phyloP scores from a whole-genome alignment of 2,797 vertebrate genomes.

The Bradypodion pumilum region DNA sequence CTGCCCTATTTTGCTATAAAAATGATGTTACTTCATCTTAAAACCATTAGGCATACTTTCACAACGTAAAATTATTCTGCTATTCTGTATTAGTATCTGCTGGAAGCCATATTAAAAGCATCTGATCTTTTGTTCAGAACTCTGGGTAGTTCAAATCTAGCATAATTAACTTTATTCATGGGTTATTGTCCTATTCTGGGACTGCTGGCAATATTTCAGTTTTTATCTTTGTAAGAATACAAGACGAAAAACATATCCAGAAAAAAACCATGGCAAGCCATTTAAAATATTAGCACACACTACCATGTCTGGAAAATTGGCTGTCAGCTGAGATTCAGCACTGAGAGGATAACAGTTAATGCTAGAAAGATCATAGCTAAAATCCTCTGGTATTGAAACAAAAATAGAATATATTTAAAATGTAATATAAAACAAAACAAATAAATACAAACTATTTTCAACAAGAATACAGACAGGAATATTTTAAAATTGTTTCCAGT shows the following conservation, averaged over 20 bases:
- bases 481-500: background rate
- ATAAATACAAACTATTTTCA: no score
- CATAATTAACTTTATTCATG: slow-evolving; percentile 34
- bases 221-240: background rate
- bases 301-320: background rate
- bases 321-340: no score
- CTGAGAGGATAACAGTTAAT: background rate
- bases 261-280: slow-evolving; percentile 1
- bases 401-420: no score
- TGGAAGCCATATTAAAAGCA: slow-evolving; percentile 28
- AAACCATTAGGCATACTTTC: no score
- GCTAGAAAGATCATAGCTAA: background rate
- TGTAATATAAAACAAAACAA: no score
- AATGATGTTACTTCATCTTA: no score
- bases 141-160: slow-evolving; percentile 23
- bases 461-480: background rate
- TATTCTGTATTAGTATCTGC: slow-evolving; percentile 10
- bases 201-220: slow-evolving; percentile 23
- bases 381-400: background rate
- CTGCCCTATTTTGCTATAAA: no score
- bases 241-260: background rate
- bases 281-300: background rate
- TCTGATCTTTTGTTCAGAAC: background rate
- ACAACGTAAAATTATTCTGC: background rate
- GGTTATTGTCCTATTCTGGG: background rate